These are phyloP conservation scores for Ophraella communa DNA, from an alignment of 2,888 invertebrate genomes.

Conservation along the genomic window DNA sequence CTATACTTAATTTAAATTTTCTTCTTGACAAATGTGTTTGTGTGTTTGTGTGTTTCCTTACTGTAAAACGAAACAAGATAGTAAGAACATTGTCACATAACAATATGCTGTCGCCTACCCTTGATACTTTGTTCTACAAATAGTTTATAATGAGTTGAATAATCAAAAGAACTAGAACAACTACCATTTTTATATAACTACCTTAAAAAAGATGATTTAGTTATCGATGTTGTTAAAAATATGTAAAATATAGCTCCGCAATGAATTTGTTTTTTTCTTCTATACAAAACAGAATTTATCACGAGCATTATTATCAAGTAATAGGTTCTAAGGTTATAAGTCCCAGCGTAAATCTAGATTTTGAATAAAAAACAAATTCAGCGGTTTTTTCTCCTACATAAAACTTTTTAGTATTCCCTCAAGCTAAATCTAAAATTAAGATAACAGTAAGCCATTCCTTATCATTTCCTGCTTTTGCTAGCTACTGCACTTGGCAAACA, in stretches of 20 bases:
- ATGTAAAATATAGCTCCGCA: too few species aligned
- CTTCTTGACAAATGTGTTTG: background rate
- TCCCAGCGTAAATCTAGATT: too few species aligned
- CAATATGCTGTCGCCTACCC: background rate
- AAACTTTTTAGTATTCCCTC: background rate
- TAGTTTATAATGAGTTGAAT: background rate
- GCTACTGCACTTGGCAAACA: constrained; percentile 4
- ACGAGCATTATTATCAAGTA: too few species aligned
- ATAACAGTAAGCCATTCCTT: background rate
- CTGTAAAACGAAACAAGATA: background rate
- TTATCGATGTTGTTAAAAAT: too few species aligned
- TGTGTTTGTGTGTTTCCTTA: too few species aligned
- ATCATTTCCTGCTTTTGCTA: background rate
- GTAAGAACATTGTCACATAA: background rate
- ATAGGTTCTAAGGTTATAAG: too few species aligned
- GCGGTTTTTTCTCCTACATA: background rate
- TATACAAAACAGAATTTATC: too few species aligned
- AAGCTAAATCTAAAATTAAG: background rate
- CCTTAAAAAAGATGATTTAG: too few species aligned
- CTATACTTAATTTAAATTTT: background rate
- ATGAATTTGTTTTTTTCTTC: too few species aligned
- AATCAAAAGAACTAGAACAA: background rate
- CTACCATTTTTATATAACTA: background rate
- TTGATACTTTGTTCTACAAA: background rate
- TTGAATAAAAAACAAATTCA: background rate